Conservation (phyloP, 2,113 vertebrate species). For the Gymnogyps californianus region DNA sequence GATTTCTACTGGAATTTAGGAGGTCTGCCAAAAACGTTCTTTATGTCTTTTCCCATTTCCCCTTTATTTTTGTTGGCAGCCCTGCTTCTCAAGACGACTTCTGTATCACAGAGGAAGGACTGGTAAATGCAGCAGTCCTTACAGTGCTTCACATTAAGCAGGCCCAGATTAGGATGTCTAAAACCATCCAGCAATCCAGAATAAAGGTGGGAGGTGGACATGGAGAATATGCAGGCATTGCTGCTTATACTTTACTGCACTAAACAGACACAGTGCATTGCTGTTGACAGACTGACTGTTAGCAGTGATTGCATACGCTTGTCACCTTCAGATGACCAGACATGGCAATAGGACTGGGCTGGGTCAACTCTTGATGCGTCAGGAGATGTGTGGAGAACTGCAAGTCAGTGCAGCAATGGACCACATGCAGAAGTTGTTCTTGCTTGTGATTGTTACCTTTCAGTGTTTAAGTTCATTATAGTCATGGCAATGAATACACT, state of each 20-base stretch:
- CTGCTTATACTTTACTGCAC: not conserved
- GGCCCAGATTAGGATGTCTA: not conserved
- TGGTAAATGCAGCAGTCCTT: not conserved
- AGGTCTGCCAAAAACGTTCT: not conserved
- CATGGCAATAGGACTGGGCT: not conserved
- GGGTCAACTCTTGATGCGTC: not conserved
- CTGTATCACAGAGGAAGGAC: not conserved
- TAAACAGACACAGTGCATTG: too few relatives aligned
- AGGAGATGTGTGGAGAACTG: not conserved
- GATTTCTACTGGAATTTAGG: not conserved
- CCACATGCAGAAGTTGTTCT: not conserved
- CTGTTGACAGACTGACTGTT: not conserved
- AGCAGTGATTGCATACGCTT: not conserved
- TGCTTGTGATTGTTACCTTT: not conserved
- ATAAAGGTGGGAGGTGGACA: not conserved
- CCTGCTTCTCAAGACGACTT: not conserved
- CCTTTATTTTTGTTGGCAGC: not conserved
- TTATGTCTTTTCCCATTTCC: not conserved
- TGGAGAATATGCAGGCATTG: not conserved
- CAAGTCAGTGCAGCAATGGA: accelerated
- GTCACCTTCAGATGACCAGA: not conserved
- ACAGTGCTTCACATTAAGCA: not conserved
- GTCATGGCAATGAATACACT: not conserved
- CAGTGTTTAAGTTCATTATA: not conserved
- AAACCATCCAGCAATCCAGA: not conserved